Evolutionary conservation across 2,113 vertebrate genomes (phyloP), one percentile per base, ranked within the genome.

Genomic region (Daphoenositta chrysoptera): DNA sequence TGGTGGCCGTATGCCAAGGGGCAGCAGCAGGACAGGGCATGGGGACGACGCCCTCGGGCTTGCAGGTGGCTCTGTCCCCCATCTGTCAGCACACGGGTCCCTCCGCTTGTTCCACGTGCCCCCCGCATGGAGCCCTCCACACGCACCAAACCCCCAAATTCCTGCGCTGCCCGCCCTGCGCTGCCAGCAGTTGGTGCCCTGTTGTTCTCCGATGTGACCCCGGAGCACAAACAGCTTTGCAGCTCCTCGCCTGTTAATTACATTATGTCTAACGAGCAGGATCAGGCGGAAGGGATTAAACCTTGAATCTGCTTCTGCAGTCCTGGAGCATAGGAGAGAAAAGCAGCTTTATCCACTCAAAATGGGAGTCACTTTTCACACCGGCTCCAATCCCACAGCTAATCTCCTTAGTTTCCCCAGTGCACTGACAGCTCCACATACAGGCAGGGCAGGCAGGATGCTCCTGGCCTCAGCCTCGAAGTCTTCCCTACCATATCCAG

Each of bases 211-310:
- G 2, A 13, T 4, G 13, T 89, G 94, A 96, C 81, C 93, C 94
- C 33, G 58, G 57, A 84, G 93, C 81, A 65, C 84, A 78, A 70
- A 51, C 77, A 83, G 91, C 94, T 82, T 14, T 35, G 40, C 77
- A 56, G 91, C 82, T 80, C 92, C 92, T 93, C 21, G 19, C 66
- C 96, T 15, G 10, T 87, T 96, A 95, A 95, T 95, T 76, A 69
- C 96, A 89, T 89, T 89, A 84, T 42, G 70, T 33, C 95, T 95
- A 96, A 97, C 39, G 58, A 93, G 94, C 57, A 93, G 95, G 87
- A 96, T 96, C 96, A 93, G 93, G 96, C 58, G 63, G 95, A 95
- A 95, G 85, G 93, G 94, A 96, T 97, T 96, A 97, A 77, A 93
- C 75, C 61, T 87, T 26, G 91, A 11, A 91, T 89, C 93, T 92